phyloP scores from a whole-genome alignment of 2,888 invertebrate genomes.

The Scaptomyza polygonia region DNA sequence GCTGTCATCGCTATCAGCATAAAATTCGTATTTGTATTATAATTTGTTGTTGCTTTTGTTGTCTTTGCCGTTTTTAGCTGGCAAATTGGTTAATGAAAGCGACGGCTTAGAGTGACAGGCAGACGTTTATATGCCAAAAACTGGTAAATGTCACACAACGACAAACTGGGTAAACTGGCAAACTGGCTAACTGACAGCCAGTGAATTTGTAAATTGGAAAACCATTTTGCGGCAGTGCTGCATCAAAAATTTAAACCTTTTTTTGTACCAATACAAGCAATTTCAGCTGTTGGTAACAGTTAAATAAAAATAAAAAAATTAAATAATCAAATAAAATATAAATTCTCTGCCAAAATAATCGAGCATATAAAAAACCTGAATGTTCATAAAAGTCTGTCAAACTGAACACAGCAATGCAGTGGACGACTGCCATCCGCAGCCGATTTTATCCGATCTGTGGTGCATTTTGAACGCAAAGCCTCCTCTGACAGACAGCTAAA shows the following conservation, averaged over 20 bases:
- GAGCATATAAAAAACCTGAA: constrained; percentile 40
- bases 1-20: constrained; percentile 63
- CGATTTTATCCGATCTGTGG: constrained; percentile 6
- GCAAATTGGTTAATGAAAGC: constrained; percentile 75
- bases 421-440: constrained; percentile 10
- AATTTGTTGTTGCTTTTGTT: constrained; percentile 56
- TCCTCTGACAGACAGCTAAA: constrained; percentile 48
- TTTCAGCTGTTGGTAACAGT: constrained; percentile 51
- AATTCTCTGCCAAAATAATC: constrained; percentile 51
- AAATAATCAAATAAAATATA: neutral
- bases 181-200: constrained; percentile 32
- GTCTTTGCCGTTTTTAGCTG: constrained; percentile 17
- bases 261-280: constrained; percentile 24
- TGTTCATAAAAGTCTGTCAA: constrained; percentile 27
- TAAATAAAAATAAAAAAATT: constrained; percentile 1
- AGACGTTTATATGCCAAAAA: constrained; percentile 5
- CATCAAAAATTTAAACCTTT: constrained; percentile 64
- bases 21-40: constrained; percentile 79
- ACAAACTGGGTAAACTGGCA: constrained; percentile 30
- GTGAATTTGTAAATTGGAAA: constrained; percentile 57
- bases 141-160: neutral
- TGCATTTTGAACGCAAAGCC: constrained; percentile 17
- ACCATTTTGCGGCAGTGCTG: constrained; percentile 44
- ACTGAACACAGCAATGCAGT: constrained; percentile 5
- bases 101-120: constrained; percentile 34